Conservation (phyloP, 2,888 invertebrate species). For the Hipparchia semele region DNA sequence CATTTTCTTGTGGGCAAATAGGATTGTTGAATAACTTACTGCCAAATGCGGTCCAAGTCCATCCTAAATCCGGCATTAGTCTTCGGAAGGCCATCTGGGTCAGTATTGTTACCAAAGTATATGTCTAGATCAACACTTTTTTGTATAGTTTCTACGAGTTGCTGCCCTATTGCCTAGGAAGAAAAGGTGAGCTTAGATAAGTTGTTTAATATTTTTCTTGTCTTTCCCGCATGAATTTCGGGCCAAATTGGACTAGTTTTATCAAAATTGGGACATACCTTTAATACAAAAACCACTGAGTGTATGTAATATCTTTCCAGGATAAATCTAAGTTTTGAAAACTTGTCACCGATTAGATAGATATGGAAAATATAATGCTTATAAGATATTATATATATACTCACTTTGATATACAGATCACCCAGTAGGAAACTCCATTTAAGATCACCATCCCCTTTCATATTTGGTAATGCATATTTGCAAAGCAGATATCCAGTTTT, state of each 20-base stretch:
- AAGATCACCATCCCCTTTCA: slow-evolving; percentile 73
- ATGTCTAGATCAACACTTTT: slow-evolving; percentile 75
- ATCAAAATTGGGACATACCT: background rate
- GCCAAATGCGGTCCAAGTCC: slow-evolving; percentile 77
- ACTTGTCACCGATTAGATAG: too few relatives aligned
- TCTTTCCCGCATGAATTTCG: background rate
- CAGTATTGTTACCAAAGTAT: slow-evolving; percentile 70
- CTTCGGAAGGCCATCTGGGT: slow-evolving; percentile 54
- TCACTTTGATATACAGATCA: slow-evolving; percentile 72
- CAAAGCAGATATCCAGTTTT: slow-evolving; percentile 73
- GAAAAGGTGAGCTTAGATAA: background rate
- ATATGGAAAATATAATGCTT: too few relatives aligned
- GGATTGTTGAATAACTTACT: slow-evolving; percentile 56
- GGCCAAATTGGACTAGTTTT: background rate
- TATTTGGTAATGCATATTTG: slow-evolving; percentile 72
- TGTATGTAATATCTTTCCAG: too few relatives aligned
- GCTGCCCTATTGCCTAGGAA: slow-evolving; percentile 69
- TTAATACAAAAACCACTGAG: too few relatives aligned
- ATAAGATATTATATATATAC: background rate
- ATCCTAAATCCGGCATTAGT: slow-evolving; percentile 76
- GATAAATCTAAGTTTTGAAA: too few relatives aligned
- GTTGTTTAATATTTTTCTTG: too few relatives aligned
- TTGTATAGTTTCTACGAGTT: slow-evolving; percentile 61
- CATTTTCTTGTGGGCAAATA: background rate
- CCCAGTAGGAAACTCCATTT: slow-evolving; percentile 76